Evolutionary conservation across 2,113 vertebrate genomes (phyloP).

Genomic region (Rhinichthys klamathensis): DNA sequence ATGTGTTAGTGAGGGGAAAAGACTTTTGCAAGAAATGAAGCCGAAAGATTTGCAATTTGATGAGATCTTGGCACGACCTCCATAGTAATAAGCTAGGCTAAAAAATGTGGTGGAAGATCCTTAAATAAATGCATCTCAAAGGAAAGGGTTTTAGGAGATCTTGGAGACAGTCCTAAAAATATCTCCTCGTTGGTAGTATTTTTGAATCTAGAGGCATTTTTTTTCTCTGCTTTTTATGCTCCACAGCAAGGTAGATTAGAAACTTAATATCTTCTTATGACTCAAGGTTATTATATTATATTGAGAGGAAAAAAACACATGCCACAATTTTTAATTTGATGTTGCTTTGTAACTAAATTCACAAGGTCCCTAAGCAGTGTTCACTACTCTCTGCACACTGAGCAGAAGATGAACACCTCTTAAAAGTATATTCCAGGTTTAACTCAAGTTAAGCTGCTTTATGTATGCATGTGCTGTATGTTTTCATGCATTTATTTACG

Average conservation of each 20-base stretch:
- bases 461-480: neutral
- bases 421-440: neutral
- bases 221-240: neutral
- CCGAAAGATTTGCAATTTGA: conserved; percentile 4
- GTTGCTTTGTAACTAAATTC: neutral
- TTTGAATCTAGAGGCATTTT: neutral
- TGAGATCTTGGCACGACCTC: neutral
- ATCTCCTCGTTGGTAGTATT: neutral
- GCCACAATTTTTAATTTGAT: neutral
- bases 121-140: conserved; percentile 7
- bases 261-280: neutral
- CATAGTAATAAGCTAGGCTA: neutral
- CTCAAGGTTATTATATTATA: neutral
- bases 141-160: neutral
- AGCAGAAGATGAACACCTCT: neutral
- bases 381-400: neutral
- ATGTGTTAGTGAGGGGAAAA: conserved; percentile 2
- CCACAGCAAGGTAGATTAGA: neutral
- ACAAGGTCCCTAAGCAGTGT: neutral
- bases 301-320: neutral
- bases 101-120: neutral
- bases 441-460: neutral
- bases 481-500: neutral
- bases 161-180: conserved; percentile 8
- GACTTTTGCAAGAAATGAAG: conserved; percentile 1